Evolutionary conservation across 37 sponge, comb jelly and placozoan species (phyloP).

Genomic region (Beroe ovata): DNA sequence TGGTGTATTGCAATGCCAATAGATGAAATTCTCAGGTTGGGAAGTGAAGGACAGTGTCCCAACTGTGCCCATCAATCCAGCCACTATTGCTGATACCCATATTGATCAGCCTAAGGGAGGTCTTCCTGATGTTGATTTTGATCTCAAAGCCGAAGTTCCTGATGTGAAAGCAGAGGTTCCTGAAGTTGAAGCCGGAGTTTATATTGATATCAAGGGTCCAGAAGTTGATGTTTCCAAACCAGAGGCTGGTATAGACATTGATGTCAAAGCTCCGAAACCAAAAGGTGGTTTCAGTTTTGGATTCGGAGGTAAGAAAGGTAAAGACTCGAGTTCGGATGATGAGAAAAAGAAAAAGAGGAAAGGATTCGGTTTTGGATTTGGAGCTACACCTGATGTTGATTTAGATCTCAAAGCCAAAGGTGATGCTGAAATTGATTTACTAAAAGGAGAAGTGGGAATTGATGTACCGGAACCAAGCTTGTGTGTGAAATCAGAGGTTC

Average conservation of each 20-base stretch:
- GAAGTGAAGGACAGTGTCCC: no score
- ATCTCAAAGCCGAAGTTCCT: background rate
- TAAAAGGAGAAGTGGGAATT: background rate
- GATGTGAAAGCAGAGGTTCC: slow-evolving; percentile 24
- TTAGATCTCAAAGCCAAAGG: background rate
- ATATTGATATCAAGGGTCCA: slow-evolving; percentile 15
- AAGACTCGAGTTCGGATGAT: slow-evolving; percentile 21
- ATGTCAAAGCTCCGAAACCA: background rate
- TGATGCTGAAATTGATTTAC: slow-evolving; percentile 34
- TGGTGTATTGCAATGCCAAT: no score
- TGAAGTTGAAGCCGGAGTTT: background rate
- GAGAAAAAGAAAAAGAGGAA: slow-evolving; percentile 63
- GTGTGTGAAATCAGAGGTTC: slow-evolving; percentile 10
- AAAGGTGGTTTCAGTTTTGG: slow-evolving; percentile 56
- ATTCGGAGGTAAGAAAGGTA: slow-evolving; percentile 42
- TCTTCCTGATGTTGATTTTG: slow-evolving; percentile 37
- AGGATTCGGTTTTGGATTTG: slow-evolving; percentile 48
- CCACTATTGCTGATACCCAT: slow-evolving; percentile 6
- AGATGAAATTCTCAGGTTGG: no score
- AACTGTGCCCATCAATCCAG: no score
- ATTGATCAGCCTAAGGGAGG: background rate
- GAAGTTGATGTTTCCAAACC: slow-evolving; percentile 3
- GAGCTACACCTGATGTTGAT: slow-evolving; percentile 28
- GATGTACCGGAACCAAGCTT: slow-evolving; percentile 26
- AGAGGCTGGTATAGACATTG: slow-evolving; percentile 10